Conservation (phyloP, 2,113 vertebrate genomes). For the Gnathonemus echidnorhynchus region DNA sequence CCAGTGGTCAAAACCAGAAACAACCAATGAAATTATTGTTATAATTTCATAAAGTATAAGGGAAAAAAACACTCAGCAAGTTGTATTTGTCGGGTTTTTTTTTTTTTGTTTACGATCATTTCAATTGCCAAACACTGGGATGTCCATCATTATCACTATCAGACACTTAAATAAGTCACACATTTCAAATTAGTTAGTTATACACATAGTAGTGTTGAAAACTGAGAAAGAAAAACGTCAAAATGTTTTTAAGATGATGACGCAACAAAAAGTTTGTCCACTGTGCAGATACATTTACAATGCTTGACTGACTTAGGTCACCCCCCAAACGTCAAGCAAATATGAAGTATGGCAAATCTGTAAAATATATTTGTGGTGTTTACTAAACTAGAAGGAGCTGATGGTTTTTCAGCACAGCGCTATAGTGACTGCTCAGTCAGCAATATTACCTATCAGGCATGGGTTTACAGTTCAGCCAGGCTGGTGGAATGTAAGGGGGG, state of each 20-base stretch:
- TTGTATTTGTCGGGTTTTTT: background rate
- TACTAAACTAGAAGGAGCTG: background rate
- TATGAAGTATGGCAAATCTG: background rate
- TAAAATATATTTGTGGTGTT: background rate
- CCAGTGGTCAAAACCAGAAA: background rate
- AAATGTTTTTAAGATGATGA: background rate
- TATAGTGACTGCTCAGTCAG: background rate
- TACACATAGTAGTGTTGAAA: background rate
- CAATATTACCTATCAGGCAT: background rate
- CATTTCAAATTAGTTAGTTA: background rate
- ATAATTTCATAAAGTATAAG: background rate
- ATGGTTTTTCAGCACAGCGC: background rate
- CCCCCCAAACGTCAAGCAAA: background rate
- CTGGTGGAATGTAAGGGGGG: background rate
- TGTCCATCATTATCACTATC: background rate
- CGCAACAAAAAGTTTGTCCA: background rate
- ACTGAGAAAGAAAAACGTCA: background rate
- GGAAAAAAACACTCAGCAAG: background rate
- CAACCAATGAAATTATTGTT: background rate
- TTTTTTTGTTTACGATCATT: background rate
- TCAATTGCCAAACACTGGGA: background rate
- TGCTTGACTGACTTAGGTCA: background rate
- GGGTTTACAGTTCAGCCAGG: background rate
- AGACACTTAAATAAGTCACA: background rate
- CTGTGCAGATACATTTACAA: background rate